Percentiles rank a stretch among this genome's conserved stretches.
Conservation (phyloP, 2,113 vertebrate genomes). For the Trematocara marginatum region DNA sequence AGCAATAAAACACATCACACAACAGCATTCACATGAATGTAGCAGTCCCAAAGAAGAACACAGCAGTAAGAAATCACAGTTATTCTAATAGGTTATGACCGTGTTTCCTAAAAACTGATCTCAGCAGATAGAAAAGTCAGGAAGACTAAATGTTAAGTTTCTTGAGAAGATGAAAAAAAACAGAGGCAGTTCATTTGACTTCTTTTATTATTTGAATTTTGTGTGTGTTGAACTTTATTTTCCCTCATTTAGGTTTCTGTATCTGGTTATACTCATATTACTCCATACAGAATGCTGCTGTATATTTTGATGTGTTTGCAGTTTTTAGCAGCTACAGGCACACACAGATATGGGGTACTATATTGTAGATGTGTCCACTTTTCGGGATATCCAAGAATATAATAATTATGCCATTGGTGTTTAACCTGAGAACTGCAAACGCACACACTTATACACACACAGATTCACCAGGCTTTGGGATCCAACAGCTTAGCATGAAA, state of each 20-base stretch:
- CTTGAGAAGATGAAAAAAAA: not conserved
- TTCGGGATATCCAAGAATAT: not conserved
- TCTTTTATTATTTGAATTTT: not conserved
- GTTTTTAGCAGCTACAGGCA: not conserved
- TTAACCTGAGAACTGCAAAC: conserved; percentile 32
- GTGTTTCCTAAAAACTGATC: not conserved
- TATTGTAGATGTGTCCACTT: not conserved
- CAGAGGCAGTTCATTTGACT: not conserved
- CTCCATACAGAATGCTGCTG: not conserved
- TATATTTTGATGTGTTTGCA: not conserved
- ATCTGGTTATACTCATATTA: not conserved
- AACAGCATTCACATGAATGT: not conserved
- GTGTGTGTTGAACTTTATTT: not conserved
- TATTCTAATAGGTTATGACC: not conserved
- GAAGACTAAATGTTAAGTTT: not conserved
- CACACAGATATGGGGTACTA: not conserved
- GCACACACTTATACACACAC: conserved; percentile 11
- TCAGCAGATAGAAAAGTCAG: not conserved
- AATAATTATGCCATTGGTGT: not conserved
- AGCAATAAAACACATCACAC: not conserved
- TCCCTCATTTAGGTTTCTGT: not conserved
- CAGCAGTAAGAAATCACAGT: not conserved
- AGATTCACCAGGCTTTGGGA: conserved; percentile 82
- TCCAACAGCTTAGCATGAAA: conserved; percentile 88
- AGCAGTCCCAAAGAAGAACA: not conserved